Conservation (phyloP, 2,113 vertebrate genomes). For the Tursiops truncatus region DNA sequence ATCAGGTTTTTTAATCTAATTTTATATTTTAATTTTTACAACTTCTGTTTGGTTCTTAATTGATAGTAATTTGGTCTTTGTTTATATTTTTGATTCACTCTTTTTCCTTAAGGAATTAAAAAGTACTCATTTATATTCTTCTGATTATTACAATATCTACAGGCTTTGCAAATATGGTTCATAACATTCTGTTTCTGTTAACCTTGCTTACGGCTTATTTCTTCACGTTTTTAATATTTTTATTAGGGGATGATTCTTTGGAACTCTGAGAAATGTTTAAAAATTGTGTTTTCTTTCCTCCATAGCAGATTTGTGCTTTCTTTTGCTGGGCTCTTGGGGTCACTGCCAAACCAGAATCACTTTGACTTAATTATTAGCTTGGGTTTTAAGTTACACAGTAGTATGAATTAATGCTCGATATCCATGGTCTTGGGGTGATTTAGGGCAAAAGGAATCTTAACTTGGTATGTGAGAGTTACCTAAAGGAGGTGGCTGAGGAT, state of each 20-base stretch:
- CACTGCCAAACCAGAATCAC: background rate
- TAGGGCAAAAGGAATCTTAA: background rate
- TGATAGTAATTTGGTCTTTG: background rate
- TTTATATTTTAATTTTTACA: slow-evolving; percentile 5
- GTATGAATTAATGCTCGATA: background rate
- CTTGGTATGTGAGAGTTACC: background rate
- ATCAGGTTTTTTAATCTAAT: background rate
- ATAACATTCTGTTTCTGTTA: background rate
- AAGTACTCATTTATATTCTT: background rate
- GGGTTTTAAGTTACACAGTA: background rate
- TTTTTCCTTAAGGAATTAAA: background rate
- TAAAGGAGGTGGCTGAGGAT: background rate
- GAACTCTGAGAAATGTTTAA: background rate
- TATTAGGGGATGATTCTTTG: background rate
- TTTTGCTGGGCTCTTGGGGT: background rate
- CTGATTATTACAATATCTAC: background rate
- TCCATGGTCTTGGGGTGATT: background rate
- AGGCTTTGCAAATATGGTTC: background rate
- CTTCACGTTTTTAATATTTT: background rate
- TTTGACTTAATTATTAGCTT: background rate
- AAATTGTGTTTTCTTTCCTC: background rate
- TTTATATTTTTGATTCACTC: background rate
- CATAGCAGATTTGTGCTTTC: background rate
- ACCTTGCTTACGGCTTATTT: background rate
- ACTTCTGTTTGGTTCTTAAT: background rate